Evolutionary conservation across 2,113 vertebrate species (phyloP), one percentile per base, ranked within the genome.

Genomic region (Todiramphus chloris): DNA sequence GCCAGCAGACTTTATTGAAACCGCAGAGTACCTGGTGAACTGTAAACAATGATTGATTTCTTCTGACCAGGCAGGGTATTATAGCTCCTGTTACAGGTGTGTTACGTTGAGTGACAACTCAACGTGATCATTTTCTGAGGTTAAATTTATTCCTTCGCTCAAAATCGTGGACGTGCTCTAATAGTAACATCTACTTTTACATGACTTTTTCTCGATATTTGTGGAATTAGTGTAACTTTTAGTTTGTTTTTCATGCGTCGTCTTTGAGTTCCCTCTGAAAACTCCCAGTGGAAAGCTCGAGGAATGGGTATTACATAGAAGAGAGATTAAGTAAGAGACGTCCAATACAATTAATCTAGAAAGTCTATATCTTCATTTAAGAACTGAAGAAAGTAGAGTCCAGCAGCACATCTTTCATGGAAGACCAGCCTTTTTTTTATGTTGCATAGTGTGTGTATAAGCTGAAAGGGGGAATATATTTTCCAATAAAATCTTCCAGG

Each of bases 401-500:
- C 59, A 79, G 44, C 55, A 60, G 53, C 16, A 2, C n/a, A 53
- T 90, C 86, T 75, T 84, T 80, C 11, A 16, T 30, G 58, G 39
- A 68, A 84, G 62, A 84, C 58, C 83, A 78, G 75, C 53, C 5
- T 70, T 77, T 35, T 77, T 35, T 59, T 94, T 84, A 69, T 79
- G 51, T 72, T 93, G 73, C 62, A 20, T 81, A 39, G 58, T 21
- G 20, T 21, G 20, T 59, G 33, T 33, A 84, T 73, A 59, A 83
- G 44, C 39, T 92, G 72, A 89, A 96, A 96, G 90, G 19, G 90
- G 85, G 83, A 94, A 74, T 77, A 15, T 19, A 64, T 70, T 85
- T 93, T 80, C 81, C 72, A 77, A 68, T 88, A 89, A 95, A 95
- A 58, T 82, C 79, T 90, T 91, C 63, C 51, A 74, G 89, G 59